phyloP scores from a whole-genome alignment of 2,888 invertebrate genomes.

The Cataglyphis albicans region DNA sequence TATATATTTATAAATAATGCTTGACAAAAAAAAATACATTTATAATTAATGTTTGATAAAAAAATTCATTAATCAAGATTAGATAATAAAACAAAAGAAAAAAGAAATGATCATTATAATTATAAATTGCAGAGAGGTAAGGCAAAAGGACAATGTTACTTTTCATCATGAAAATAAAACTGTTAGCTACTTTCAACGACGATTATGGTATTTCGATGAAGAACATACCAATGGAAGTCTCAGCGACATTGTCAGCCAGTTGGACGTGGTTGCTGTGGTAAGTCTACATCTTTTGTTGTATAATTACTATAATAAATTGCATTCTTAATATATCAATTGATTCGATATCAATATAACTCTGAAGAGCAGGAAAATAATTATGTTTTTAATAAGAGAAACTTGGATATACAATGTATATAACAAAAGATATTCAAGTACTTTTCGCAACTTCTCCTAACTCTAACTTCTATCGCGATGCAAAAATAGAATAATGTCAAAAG shows the following conservation, averaged over 20 bases:
- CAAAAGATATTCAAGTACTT: background rate
- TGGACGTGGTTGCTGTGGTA: conserved; percentile 93
- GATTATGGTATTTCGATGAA: conserved; percentile 91
- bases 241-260: conserved; percentile 90
- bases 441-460: background rate
- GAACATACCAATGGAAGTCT: conserved; percentile 90
- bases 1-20: background rate
- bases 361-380: background rate
- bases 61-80: background rate
- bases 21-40: background rate
- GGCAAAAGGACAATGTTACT: conserved; percentile 90
- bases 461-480: background rate
- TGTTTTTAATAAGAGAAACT: background rate
- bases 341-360: background rate
- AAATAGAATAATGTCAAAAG: background rate
- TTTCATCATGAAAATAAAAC: conserved; percentile 91
- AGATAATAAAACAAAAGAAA: background rate
- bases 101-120: background rate
- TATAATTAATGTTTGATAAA: background rate
- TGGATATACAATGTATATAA: too few relatives aligned
- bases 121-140: conserved; percentile 88
- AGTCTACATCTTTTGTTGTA: conserved; percentile 81
- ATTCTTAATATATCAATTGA: conserved; percentile 6
- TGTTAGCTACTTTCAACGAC: conserved; percentile 90
- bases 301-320: conserved; percentile 5